phyloP scores from a whole-genome alignment of 2,888 invertebrate genomes.

The Tipula unca region DNA sequence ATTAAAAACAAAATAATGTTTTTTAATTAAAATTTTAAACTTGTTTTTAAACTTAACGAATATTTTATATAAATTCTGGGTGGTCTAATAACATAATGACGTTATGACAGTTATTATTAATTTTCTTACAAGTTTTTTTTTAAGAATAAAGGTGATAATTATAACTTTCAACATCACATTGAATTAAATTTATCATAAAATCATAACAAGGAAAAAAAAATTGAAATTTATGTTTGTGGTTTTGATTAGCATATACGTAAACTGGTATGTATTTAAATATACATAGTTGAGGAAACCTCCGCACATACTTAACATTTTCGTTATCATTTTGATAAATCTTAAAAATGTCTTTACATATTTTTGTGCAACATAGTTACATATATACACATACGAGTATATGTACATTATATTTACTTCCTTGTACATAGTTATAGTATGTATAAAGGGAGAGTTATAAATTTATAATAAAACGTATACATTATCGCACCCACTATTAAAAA shows the following conservation, averaged over 20 bases:
- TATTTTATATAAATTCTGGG: background rate
- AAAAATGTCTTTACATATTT: background rate
- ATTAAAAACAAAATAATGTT: background rate
- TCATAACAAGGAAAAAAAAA: background rate
- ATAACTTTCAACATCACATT: background rate
- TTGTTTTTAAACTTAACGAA: background rate
- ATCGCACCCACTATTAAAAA: background rate
- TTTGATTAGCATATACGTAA: background rate
- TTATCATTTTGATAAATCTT: background rate
- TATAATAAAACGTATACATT: background rate
- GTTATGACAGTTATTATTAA: background rate
- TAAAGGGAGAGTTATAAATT: background rate
- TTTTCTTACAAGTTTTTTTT: background rate
- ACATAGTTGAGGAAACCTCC: background rate
- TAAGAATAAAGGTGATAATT: constrained; percentile 8
- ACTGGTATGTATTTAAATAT: background rate
- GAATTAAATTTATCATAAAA: background rate
- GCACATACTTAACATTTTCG: background rate
- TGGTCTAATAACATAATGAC: background rate
- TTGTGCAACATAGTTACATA: too few species aligned
- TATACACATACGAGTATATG: too few species aligned
- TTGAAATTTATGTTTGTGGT: background rate
- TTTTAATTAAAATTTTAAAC: background rate
- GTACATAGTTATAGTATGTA: background rate
- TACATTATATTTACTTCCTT: background rate